Conservation (phyloP, 1,140 invertebrate genomes). For the Physella acuta region DNA sequence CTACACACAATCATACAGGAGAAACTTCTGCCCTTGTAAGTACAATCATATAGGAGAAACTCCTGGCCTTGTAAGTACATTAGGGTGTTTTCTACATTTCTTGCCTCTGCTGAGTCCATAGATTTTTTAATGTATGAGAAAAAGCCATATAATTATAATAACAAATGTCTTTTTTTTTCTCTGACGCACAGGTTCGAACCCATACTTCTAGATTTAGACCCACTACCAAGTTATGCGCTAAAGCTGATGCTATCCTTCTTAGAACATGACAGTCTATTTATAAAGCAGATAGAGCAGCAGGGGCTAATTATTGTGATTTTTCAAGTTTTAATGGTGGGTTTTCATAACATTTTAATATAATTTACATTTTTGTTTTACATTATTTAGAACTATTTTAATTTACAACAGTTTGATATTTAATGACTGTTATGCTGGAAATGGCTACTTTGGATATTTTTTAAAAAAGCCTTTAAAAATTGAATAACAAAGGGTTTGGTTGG, state of each 20-base stretch:
- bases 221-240: constrained; percentile 50
- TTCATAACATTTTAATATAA: too few species aligned
- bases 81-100: not conserved
- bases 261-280: constrained; percentile 44
- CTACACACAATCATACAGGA: constrained; percentile 49
- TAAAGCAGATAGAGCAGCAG: constrained; percentile 43
- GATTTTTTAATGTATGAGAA: not conserved
- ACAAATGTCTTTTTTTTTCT: too few species aligned
- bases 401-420: too few species aligned
- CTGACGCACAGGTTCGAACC: constrained; percentile 56
- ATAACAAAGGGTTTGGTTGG: too few species aligned
- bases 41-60: constrained; percentile 46
- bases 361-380: too few species aligned
- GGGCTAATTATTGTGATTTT: constrained; percentile 52
- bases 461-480: too few species aligned
- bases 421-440: too few species aligned
- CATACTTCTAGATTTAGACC: constrained; percentile 52
- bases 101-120: not conserved
- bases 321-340: constrained; percentile 47
- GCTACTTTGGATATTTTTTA: too few species aligned
- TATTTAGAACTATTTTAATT: too few species aligned
- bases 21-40: constrained; percentile 55
- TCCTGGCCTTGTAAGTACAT: constrained; percentile 56
- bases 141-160: too few species aligned
- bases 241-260: constrained; percentile 47